Conservation (phyloP, 2,113 vertebrate species). For the Atlantisia rogersi region DNA sequence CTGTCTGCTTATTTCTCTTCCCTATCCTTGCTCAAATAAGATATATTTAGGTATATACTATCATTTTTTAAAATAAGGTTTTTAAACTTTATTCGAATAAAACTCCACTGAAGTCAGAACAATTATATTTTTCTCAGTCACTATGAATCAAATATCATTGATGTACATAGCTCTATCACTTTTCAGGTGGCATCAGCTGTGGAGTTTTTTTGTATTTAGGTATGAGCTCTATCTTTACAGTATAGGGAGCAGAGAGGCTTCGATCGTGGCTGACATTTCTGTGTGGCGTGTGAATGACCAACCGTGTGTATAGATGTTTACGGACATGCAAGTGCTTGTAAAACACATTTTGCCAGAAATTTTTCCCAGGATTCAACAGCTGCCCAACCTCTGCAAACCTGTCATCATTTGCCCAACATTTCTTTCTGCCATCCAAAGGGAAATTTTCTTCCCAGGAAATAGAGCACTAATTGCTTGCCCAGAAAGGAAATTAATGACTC, state of each 20-base stretch:
- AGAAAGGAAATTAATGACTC: slow-evolving; percentile 40
- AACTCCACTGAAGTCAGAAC: background rate
- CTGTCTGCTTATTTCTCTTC: background rate
- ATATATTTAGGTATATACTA: background rate
- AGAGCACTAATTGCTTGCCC: background rate
- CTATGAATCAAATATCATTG: background rate
- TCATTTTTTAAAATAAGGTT: background rate
- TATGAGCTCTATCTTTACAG: background rate
- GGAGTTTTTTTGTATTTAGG: background rate
- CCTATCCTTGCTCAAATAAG: background rate
- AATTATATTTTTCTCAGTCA: background rate
- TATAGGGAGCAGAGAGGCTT: background rate
- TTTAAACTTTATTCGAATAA: background rate
- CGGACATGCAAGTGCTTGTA: background rate
- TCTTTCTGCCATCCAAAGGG: background rate
- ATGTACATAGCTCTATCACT: background rate
- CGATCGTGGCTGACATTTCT: background rate
- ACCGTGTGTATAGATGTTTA: background rate
- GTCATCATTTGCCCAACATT: background rate
- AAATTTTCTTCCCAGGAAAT: background rate
- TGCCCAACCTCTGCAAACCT: background rate
- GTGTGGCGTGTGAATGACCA: background rate
- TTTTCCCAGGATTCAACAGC: background rate
- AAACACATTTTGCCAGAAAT: background rate
- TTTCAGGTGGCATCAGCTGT: background rate